Base-by-base conservation (phyloP, 2,797 vertebrate species). In the Chaenodraco wilsoni region DNA sequence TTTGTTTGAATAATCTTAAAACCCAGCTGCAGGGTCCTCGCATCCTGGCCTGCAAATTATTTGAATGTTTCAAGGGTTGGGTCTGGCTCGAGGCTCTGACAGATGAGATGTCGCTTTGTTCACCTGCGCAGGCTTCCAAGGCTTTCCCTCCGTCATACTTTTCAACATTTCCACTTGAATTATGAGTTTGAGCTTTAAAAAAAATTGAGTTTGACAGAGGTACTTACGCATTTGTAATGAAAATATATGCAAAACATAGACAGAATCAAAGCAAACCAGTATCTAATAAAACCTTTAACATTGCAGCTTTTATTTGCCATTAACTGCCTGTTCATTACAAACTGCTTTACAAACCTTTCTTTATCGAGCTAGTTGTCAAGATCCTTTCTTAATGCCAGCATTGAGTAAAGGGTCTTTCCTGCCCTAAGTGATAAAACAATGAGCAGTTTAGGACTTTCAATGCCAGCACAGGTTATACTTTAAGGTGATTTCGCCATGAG, bases 1-100 rank as follows among this genome's bases (percentile, higher is more conserved):
- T 70, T 77, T 72, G 71, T 62, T 70, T 74, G 8, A 27, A 41
- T 52, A 9, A 56, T 45, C 72, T 69, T 74, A 67, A 40, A 43
- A 58, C 17, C 10, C 13, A 13, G 54, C 64, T 56, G 19, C 58
- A 41, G 54, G 69, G 40, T 69, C 37, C 37, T 59, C 59, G 3
- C 17, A 9, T 63, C 12, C 37, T 43, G 40, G 9, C 46, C 40
- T 27, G 21, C 3, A n/a, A 69, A 21, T 62, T 23, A 51, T 70
- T 75, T 68, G 7, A 50, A 52, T 19, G 40, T 51, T 73, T 61
- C 31, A 71, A 71, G 50, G 41, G 41, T 75, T 12, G 6, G 59
- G 73, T 78, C 79, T 72, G 72, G 54, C 71, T 72, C 0, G 52
- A 81, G 74, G 74, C 69, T 0, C 10, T 15, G 0, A 5, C 52